Evolutionary conservation across 1,140 invertebrate species (phyloP).

Genomic region (Schlechtendalia chinensis): DNA sequence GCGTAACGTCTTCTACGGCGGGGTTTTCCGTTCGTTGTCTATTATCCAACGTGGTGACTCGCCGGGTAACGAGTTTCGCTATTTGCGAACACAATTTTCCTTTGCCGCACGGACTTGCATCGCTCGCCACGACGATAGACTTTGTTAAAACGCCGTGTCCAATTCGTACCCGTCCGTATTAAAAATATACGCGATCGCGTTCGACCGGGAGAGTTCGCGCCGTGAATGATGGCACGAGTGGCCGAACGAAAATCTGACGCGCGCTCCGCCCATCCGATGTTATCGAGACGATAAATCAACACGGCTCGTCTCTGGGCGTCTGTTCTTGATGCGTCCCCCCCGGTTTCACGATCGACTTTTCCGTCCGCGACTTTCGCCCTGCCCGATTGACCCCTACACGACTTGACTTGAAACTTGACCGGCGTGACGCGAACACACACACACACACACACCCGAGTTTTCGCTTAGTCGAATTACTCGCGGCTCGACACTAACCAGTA

Average conservation of each 20-base stretch:
- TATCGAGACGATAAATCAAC: slow-evolving; percentile 44
- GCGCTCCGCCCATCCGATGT: slow-evolving; percentile 34
- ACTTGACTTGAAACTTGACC: slow-evolving; percentile 26
- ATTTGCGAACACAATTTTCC: too few relatives aligned
- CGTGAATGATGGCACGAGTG: slow-evolving; percentile 1
- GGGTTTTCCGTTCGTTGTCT: too few relatives aligned
- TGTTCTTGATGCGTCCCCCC: slow-evolving; percentile 34
- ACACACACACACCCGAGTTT: neutral
- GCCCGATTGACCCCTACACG: neutral
- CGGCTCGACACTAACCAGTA: too few relatives aligned
- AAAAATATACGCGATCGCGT: neutral
- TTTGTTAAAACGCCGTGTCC: too few relatives aligned
- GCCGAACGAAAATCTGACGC: slow-evolving; percentile 21
- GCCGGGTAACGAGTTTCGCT: too few relatives aligned
- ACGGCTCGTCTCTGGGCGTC: slow-evolving; percentile 6
- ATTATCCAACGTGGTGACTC: too few relatives aligned
- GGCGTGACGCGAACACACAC: neutral
- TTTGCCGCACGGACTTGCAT: too few relatives aligned
- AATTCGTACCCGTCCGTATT: too few relatives aligned
- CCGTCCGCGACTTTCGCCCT: slow-evolving; percentile 37
- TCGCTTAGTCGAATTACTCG: too few relatives aligned
- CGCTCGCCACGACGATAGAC: too few relatives aligned
- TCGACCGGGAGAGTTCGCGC: neutral
- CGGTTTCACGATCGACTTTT: slow-evolving; percentile 10
- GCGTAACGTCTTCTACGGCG: too few relatives aligned